phyloP scores from a whole-genome alignment of 2,113 vertebrate species.

The Trematomus loennbergii region DNA sequence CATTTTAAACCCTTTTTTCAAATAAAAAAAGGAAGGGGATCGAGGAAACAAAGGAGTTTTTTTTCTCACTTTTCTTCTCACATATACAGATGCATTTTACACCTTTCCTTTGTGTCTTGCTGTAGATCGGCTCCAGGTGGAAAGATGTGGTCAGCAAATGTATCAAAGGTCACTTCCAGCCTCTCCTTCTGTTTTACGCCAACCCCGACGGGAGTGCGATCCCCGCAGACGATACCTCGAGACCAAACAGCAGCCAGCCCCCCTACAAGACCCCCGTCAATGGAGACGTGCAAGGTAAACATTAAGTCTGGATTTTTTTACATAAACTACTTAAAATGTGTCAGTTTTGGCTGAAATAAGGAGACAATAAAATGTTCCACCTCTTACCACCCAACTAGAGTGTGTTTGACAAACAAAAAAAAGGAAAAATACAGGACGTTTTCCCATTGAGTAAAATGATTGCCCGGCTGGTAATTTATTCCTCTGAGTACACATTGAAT shows the following conservation, averaged over 20 bases:
- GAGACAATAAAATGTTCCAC: background rate
- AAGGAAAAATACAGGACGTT: background rate
- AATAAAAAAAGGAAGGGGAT: too few relatives aligned
- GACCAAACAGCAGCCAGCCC: constrained; percentile 84
- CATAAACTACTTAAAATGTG: background rate
- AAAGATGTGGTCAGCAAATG: constrained; percentile 96
- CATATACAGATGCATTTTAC: background rate
- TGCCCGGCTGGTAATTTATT: background rate
- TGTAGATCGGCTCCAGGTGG: constrained; percentile 93
- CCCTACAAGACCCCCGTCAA: constrained; percentile 83
- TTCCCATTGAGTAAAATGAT: background rate
- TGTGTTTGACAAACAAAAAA: background rate
- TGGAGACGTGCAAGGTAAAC: constrained; percentile 85
- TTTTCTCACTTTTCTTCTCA: background rate
- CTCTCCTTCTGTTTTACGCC: constrained; percentile 94
- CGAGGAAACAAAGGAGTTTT: too few relatives aligned
- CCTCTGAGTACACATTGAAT: background rate
- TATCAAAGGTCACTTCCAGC: constrained; percentile 95
- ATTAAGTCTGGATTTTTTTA: too few relatives aligned
- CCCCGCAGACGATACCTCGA: constrained; percentile 87
- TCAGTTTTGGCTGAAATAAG: background rate
- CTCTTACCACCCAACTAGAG: constrained; percentile 1
- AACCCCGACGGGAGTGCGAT: constrained; percentile 94
- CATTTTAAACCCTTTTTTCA: background rate
- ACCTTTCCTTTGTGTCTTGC: constrained; percentile 1